Evolutionary conservation across 64 coral and sea anemone species (phyloP), one percentile per base, ranked within the genome.

Genomic region (Anthopleura sola): DNA sequence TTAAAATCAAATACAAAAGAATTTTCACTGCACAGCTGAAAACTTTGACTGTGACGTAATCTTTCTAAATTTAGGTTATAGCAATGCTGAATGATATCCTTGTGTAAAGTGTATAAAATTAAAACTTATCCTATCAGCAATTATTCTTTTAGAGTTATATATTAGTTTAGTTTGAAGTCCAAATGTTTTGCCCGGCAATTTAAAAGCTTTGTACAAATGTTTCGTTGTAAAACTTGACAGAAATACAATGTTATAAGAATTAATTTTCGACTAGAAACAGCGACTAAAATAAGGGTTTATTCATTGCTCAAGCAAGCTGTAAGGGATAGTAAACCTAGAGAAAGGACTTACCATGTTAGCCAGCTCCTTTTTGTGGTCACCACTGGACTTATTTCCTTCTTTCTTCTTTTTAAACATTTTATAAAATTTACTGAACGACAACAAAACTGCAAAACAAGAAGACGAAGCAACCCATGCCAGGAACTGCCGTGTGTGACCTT

Each of bases 391-490:
- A 28, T 79, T 47, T 79, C 39, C 36, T 3, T 47, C 76, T 20
- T 47, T 77, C 37, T 77, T 79, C 23, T 26, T 79, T 17, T 79
- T 79, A 79, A 79, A 79, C 76, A 79, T 79, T 79, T 44, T 47
- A 23, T 44, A 79, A 62, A 62, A 23, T 38, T 79, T 21, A 15
- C 19, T 46, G 47, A 79, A 79, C 8, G 24, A 20, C 15, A 44
- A n/a, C 3, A 37, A 76, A 79, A 79, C 21, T 79, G 76, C 76
- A 79, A 79, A 79, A 79, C 34, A 20, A 79, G 24, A 5, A 21
- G 16, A 23, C 18, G 44, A 18, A 19, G 0, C 76, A 15, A 79
- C 17, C 14, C 38, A 20, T 6, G 7, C 55, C 14, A 58, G 3
- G 7, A 10, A 62, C 58, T 11, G 58, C 23, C 31, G 18, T 44